A percentile compares a stretch with the other conserved stretches of the same genome.
phyloP scores from a whole-genome alignment of 2,888 invertebrate species.

The Yponomeuta cagnagella region DNA sequence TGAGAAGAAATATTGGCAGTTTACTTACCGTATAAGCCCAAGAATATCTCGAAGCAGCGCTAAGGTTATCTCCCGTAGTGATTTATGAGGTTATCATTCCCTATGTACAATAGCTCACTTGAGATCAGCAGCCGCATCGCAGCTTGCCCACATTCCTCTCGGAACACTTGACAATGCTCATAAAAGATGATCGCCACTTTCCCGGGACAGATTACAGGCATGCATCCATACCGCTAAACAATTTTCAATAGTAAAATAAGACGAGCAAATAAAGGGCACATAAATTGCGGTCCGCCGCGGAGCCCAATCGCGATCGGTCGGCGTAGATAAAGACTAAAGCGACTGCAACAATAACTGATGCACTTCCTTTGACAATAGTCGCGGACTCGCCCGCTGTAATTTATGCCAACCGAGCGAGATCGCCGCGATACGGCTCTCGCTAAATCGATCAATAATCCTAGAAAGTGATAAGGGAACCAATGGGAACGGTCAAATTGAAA shows the following conservation, averaged over 20 bases:
- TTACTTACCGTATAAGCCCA: not conserved
- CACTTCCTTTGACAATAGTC: conserved; percentile 68
- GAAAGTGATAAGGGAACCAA: conserved; percentile 53
- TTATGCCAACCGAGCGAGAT: conserved; percentile 54
- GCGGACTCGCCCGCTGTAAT: conserved; percentile 41
- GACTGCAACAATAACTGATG: conserved; percentile 69
- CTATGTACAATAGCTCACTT: conserved; percentile 10
- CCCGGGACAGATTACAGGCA: conserved; percentile 13
- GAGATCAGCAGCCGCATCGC: not conserved
- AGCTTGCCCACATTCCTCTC: conserved; percentile 4
- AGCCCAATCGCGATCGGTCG: conserved; percentile 45
- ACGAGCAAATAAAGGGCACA: conserved; percentile 51
- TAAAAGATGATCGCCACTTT: conserved; percentile 18
- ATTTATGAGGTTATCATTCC: conserved; percentile 1
- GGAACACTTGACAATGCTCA: conserved; percentile 6
- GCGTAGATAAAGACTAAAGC: conserved; percentile 55
- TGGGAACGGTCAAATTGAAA: conserved; percentile 60
- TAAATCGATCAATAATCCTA: conserved; percentile 65
- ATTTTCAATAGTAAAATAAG: conserved; percentile 59
- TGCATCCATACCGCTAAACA: conserved; percentile 41
- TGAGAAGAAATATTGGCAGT: not conserved
- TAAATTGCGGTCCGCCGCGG: conserved; percentile 53
- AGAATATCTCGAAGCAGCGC: not conserved
- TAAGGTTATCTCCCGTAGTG: not conserved
- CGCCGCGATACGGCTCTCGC: conserved; percentile 51